Percentiles rank a stretch among this genome's conserved stretches.
Evolutionary conservation across 2,797 vertebrate species (phyloP).

Genomic region (Lycodopsis pacificus): DNA sequence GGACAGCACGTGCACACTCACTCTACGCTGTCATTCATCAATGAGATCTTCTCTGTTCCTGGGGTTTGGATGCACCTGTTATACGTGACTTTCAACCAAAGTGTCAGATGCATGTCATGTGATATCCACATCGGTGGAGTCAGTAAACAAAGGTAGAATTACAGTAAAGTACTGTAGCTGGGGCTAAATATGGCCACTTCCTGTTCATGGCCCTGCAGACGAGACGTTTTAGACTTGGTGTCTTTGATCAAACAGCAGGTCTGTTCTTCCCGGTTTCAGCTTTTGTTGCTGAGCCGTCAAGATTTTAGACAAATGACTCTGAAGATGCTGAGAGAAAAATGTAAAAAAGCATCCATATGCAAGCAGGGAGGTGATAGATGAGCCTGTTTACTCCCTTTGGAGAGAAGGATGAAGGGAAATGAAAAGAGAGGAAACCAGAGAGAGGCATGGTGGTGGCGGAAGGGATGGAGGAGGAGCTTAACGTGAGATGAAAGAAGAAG

Average conservation of each 20-base stretch:
- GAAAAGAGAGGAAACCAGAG: neutral
- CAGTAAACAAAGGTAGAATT: too few relatives aligned
- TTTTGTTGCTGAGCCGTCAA: constrained; percentile 38
- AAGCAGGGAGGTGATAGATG: constrained; percentile 41
- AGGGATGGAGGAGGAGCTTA: too few relatives aligned
- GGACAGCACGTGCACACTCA: too few relatives aligned
- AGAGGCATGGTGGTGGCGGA: neutral
- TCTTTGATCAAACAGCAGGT: constrained; percentile 34
- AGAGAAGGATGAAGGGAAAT: constrained; percentile 5
- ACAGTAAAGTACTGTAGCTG: too few relatives aligned
- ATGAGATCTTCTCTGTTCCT: too few relatives aligned
- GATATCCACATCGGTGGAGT: too few relatives aligned
- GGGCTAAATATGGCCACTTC: too few relatives aligned
- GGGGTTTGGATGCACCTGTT: too few relatives aligned
- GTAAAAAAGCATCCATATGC: constrained; percentile 25
- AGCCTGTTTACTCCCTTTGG: constrained; percentile 24
- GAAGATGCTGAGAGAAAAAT: constrained; percentile 21
- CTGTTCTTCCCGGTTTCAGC: constrained; percentile 16
- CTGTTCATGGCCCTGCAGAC: constrained; percentile 2
- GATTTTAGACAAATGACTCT: constrained; percentile 30
- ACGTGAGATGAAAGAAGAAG: too few relatives aligned
- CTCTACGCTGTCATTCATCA: too few relatives aligned
- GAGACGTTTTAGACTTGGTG: constrained; percentile 20
- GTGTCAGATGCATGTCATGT: too few relatives aligned
- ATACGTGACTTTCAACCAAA: too few relatives aligned